These are phyloP conservation scores for Nematostella vectensis DNA, from an alignment of 92 coral and sea anemone genomes.

Conservation along the genomic window DNA sequence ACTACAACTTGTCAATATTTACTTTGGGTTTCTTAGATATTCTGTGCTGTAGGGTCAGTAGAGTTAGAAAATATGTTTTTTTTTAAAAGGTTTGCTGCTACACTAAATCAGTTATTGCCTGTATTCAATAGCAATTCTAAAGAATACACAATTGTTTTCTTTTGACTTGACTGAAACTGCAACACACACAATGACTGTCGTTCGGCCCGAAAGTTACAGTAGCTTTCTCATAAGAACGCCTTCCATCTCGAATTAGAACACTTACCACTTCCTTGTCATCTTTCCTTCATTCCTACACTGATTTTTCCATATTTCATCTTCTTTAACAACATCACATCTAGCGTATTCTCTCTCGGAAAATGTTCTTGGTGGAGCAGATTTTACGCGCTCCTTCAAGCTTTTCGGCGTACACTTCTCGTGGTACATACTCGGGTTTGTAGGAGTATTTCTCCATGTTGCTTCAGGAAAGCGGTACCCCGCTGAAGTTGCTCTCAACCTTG, in stretches of 20 bases:
- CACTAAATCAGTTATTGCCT: background rate
- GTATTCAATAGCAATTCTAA: background rate
- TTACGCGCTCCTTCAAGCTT: constrained; percentile 40
- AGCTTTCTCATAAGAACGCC: constrained; percentile 3
- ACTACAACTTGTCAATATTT: too few species aligned
- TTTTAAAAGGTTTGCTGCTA: background rate
- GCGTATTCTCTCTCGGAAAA: constrained; percentile 75
- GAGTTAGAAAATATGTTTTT: too few species aligned
- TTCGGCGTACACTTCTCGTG: constrained; percentile 84
- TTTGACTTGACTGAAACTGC: too few species aligned
- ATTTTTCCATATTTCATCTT: constrained; percentile 90
- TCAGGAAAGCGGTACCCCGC: constrained; percentile 82
- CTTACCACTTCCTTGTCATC: constrained; percentile 78
- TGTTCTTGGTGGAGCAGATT: constrained; percentile 71
- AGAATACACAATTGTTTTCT: background rate
- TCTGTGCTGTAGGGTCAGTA: too few species aligned
- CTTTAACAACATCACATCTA: constrained; percentile 63
- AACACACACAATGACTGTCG: too few species aligned
- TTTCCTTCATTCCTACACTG: constrained; percentile 70
- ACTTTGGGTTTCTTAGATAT: too few species aligned
- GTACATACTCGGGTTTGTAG: constrained; percentile 67
- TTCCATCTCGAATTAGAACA: background rate
- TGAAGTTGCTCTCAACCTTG: constrained; percentile 57
- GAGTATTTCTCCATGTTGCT: constrained; percentile 16
- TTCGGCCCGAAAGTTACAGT: too few species aligned